These are phyloP conservation scores for Dermolepida albohirtum DNA, from an alignment of 2,888 invertebrate species.

Conservation along the genomic window DNA sequence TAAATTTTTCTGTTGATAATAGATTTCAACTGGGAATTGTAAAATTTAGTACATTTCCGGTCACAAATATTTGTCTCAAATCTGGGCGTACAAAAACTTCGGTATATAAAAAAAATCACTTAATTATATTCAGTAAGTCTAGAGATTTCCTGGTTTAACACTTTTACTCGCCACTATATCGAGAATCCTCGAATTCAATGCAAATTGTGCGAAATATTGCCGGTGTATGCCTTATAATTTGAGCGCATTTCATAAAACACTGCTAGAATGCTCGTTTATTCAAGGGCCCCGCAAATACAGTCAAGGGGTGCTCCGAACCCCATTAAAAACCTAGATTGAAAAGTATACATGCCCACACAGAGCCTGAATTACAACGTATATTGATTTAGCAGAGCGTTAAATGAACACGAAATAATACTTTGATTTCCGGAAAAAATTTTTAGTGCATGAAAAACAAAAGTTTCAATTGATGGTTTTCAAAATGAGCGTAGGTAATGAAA, in stretches of 20 bases:
- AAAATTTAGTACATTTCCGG: too few relatives aligned
- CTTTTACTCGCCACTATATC: too few relatives aligned
- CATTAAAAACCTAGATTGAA: constrained; percentile 30
- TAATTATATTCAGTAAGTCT: too few relatives aligned
- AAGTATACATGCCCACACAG: constrained; percentile 12
- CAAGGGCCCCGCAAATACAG: constrained; percentile 27
- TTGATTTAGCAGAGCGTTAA: constrained; percentile 10
- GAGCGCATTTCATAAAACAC: constrained; percentile 8
- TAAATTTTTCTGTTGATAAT: too few relatives aligned
- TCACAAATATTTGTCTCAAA: too few relatives aligned
- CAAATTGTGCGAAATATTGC: constrained; percentile 10
- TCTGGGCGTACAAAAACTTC: too few relatives aligned
- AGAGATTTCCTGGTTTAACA: too few relatives aligned
- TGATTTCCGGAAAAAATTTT: neutral
- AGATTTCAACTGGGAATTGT: too few relatives aligned
- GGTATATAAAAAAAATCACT: too few relatives aligned
- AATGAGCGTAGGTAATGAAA: too few relatives aligned
- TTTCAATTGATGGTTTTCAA: neutral
- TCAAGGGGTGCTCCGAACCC: constrained; percentile 9
- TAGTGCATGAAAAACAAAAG: neutral
- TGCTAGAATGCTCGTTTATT: constrained; percentile 32
- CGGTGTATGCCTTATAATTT: constrained; percentile 8
- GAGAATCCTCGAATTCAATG: too few relatives aligned
- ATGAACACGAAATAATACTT: constrained; percentile 16
- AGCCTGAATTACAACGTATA: neutral